Conservation (phyloP, 2,888 invertebrate genomes). For the Dastarcus helophoroides region DNA sequence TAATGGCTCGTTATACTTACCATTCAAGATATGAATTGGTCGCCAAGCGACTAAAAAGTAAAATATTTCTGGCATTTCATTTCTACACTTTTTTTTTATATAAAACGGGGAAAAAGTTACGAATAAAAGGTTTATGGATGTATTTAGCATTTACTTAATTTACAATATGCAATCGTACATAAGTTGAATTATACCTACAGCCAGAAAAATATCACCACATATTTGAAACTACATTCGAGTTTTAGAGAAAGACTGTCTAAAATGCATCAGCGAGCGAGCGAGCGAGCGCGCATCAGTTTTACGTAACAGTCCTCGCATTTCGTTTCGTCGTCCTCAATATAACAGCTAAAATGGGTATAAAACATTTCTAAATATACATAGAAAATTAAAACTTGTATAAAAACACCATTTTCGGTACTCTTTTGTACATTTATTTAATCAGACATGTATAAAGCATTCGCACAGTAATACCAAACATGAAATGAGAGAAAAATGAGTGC, state of each 20-base stretch:
- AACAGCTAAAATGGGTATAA: slow-evolving; percentile 33
- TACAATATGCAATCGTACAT: slow-evolving; percentile 40
- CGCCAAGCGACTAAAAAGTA: too few relatives aligned
- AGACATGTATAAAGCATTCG: slow-evolving; percentile 46
- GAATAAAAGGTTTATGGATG: slow-evolving; percentile 34
- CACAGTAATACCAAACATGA: slow-evolving; percentile 43
- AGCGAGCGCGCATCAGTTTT: slow-evolving; percentile 8
- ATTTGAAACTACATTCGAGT: slow-evolving; percentile 40
- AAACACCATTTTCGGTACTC: slow-evolving; percentile 41
- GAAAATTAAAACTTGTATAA: slow-evolving; percentile 39
- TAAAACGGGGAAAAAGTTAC: slow-evolving; percentile 7
- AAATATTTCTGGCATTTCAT: too few relatives aligned
- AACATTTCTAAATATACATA: slow-evolving; percentile 37
- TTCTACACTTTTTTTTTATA: too few relatives aligned
- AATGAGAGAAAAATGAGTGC: slow-evolving; percentile 36
- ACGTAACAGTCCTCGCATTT: slow-evolving; percentile 28
- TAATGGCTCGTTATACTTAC: too few relatives aligned
- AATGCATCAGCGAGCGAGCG: slow-evolving; percentile 2
- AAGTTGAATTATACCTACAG: slow-evolving; percentile 40
- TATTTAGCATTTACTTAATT: slow-evolving; percentile 40
- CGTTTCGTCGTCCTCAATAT: slow-evolving; percentile 25
- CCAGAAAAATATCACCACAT: slow-evolving; percentile 42
- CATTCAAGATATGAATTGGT: too few relatives aligned
- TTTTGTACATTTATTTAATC: slow-evolving; percentile 45
- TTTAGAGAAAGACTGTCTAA: slow-evolving; percentile 34